Conservation (phyloP, 2,888 invertebrate species). For the Meghimatium bilineatum region DNA sequence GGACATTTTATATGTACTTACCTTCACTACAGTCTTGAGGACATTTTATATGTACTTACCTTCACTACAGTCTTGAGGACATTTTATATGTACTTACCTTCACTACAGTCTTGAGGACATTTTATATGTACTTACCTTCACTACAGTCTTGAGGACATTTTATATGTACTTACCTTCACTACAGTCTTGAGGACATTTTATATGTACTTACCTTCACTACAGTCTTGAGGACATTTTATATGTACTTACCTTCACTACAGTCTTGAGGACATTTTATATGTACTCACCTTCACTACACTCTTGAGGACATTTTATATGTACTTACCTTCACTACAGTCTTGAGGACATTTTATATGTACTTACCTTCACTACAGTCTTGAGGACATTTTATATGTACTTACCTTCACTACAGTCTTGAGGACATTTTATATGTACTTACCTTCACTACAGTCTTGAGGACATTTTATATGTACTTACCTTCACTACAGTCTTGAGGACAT, state of each 20-base stretch:
- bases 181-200: not conserved
- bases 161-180: not conserved
- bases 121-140: conserved; percentile 73
- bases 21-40: too few species aligned
- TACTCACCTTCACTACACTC: not conserved
- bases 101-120: conserved; percentile 86
- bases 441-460: not conserved
- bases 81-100: conserved; percentile 68
- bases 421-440: not conserved
- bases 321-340: not conserved
- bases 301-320: not conserved
- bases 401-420: not conserved
- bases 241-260: not conserved
- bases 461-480: not conserved
- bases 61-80: not conserved
- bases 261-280: not conserved
- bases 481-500: not conserved
- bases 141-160: not conserved
- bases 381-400: not conserved
- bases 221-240: not conserved
- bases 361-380: not conserved
- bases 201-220: not conserved
- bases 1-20: too few species aligned
- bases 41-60: not conserved
- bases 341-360: not conserved